Evolutionary conservation across 1,140 invertebrate genomes (phyloP).

Genomic region (Carposina sasakii): DNA sequence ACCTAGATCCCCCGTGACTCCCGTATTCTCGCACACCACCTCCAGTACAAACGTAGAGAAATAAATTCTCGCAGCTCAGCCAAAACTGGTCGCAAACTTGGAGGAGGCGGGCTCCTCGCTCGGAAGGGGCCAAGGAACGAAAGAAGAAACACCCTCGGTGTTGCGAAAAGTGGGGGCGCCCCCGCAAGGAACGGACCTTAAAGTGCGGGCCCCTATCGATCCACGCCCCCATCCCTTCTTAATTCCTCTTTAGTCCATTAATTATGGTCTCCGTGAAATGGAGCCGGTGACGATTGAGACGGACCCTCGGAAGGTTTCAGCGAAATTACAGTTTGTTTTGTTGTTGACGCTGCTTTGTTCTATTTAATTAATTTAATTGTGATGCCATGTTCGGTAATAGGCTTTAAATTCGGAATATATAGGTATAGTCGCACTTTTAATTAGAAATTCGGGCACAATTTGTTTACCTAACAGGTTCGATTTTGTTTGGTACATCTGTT

Average conservation of each 20-base stretch:
- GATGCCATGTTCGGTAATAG: too few relatives aligned
- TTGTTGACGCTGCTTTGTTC: too few relatives aligned
- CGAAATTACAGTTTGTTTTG: conserved; percentile 41
- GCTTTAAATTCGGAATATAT: too few relatives aligned
- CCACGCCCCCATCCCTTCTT: conserved; percentile 48
- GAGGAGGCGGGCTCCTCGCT: conserved; percentile 23
- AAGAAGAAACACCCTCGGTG: conserved; percentile 54
- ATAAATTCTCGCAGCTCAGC: conserved; percentile 40
- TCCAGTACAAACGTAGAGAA: conserved; percentile 20
- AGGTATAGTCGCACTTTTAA: too few relatives aligned
- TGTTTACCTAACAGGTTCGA: too few relatives aligned
- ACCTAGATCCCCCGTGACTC: conserved; percentile 29
- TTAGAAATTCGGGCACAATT: too few relatives aligned
- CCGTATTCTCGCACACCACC: conserved; percentile 22
- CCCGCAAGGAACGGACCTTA: conserved; percentile 49
- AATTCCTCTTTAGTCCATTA: conserved; percentile 64
- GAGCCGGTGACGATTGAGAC: conserved; percentile 44
- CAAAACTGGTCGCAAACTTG: conserved; percentile 28
- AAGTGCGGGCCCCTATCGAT: conserved; percentile 58
- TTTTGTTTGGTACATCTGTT: too few relatives aligned
- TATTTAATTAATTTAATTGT: too few relatives aligned
- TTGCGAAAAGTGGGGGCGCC: conserved; percentile 45
- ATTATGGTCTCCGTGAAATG: conserved; percentile 55
- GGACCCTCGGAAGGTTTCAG: conserved; percentile 34
- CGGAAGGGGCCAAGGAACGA: too few relatives aligned